Percentiles rank a stretch among this genome's conserved stretches.
Evolutionary conservation across 2,797 vertebrate species (phyloP).

Genomic region (Oreonectes daqikongensis): DNA sequence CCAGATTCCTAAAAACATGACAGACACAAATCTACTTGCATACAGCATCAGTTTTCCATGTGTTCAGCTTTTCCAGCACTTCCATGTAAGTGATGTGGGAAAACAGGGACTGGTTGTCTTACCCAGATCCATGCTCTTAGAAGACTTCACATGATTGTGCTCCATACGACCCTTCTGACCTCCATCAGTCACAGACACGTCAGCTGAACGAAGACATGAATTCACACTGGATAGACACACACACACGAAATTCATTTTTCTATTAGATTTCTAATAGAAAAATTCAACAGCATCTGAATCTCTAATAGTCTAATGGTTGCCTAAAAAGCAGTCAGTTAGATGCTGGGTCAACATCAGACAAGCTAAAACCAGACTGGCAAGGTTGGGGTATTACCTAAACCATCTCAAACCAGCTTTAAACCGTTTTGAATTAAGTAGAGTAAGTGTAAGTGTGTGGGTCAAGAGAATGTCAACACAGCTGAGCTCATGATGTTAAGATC

Average conservation of each 20-base stretch:
- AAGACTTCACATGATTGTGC: conserved; percentile 88
- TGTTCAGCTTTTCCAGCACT: not conserved
- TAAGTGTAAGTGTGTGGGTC: not conserved
- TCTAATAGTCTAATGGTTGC: too few species aligned
- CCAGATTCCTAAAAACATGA: not conserved
- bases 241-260: conserved; percentile 16
- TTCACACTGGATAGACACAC: conserved; percentile 45
- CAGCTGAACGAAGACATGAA: conserved; percentile 53
- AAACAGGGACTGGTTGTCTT: conserved; percentile 66
- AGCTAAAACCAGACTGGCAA: too few species aligned
- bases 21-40: not conserved
- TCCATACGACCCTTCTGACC: conserved; percentile 68
- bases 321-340: too few species aligned
- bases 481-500: not conserved
- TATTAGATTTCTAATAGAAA: too few species aligned
- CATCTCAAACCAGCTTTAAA: not conserved
- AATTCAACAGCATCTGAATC: too few species aligned
- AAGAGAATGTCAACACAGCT: not conserved
- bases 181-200: conserved; percentile 64
- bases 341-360: too few species aligned
- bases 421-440: not conserved
- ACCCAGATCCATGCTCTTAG: conserved; percentile 98
- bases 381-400: too few species aligned
- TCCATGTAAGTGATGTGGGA: not conserved
- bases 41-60: not conserved